Evolutionary conservation across 2,113 vertebrate species (phyloP), one percentile per base, ranked within the genome.

Genomic region (Malaclemys terrapin): DNA sequence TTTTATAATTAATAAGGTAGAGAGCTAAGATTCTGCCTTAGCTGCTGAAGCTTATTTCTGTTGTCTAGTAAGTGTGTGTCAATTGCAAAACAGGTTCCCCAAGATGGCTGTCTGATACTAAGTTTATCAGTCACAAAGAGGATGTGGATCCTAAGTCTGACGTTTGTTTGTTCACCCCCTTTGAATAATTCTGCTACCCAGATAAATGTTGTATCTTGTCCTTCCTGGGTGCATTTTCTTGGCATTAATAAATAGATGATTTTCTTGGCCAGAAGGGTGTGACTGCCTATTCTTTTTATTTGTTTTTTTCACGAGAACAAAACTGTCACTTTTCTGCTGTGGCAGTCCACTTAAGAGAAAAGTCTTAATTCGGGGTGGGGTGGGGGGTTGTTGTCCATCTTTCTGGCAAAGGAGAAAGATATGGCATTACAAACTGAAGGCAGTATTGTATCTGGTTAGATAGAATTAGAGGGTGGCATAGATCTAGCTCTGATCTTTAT

Each of bases 261-360:
- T 96, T 93, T 93, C 53, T 93, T 96, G 84, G 59, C 20, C 27
- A 80, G 59, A 80, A 80, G 35, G 69, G 11, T 95, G 86, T 94
- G 78, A 52, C 85, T 94, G 81, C 72, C 62, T 89, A 22, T 88
- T 84, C 49, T 29, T 95, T 93, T 91, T 90, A 45, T 88, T 87
- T 9, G 8, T 85, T 53, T 93, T 92, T 93, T 19, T 45, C 35
- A n/a, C 50, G n/a, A 80, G 49, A n/a, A 19, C 50, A 52, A 52
- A n/a, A 53, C 79, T 27, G 31, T 57, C 31, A n/a, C 20, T 53
- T 80, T 80, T n/a, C 10, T 54, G 50, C 80, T 38, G 22, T n/a
- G 31, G 19, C 10, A 53, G 50, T 81, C 31, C 19, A 14, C 35
- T 81, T 38, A 54, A 54, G 49, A 50, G 17, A 53, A 13, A 81